These are phyloP conservation scores for Osmerus mordax DNA, from an alignment of 2,113 vertebrate species.

Conservation along the genomic window DNA sequence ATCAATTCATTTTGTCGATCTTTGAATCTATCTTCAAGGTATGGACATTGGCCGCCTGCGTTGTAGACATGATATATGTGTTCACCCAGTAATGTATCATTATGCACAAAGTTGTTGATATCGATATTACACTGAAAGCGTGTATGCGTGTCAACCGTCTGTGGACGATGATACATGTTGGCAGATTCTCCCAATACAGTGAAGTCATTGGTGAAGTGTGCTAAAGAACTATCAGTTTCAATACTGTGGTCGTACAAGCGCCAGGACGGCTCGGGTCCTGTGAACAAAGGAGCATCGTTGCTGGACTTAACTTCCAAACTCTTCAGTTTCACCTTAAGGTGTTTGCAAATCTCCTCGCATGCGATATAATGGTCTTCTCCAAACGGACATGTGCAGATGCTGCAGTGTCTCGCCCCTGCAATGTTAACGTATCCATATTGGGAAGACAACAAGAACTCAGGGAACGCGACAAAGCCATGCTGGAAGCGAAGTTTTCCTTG, in stretches of 20 bases:
- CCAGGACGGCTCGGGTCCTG: neutral
- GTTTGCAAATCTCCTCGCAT: neutral
- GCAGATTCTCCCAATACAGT: neutral
- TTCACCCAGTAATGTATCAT: neutral
- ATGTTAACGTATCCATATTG: too few relatives aligned
- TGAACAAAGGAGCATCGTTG: neutral
- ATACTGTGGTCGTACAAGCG: neutral
- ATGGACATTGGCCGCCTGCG: too few relatives aligned
- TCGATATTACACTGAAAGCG: neutral
- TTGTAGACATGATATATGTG: neutral
- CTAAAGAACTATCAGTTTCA: neutral
- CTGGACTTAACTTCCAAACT: too few relatives aligned
- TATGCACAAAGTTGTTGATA: neutral
- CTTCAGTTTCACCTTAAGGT: neutral
- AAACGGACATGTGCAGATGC: neutral
- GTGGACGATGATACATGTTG: neutral
- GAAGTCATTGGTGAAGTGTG: neutral
- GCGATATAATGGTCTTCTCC: neutral
- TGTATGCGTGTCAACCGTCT: conserved; percentile 1
- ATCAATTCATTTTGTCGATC: too few relatives aligned
- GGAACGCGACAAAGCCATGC: too few relatives aligned
- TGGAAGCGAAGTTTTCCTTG: too few relatives aligned
- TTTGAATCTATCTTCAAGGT: too few relatives aligned
- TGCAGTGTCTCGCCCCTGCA: too few relatives aligned
- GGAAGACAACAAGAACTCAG: too few relatives aligned